Base-by-base conservation (phyloP, 2,113 vertebrate genomes). In the Pedetes capensis region DNA sequence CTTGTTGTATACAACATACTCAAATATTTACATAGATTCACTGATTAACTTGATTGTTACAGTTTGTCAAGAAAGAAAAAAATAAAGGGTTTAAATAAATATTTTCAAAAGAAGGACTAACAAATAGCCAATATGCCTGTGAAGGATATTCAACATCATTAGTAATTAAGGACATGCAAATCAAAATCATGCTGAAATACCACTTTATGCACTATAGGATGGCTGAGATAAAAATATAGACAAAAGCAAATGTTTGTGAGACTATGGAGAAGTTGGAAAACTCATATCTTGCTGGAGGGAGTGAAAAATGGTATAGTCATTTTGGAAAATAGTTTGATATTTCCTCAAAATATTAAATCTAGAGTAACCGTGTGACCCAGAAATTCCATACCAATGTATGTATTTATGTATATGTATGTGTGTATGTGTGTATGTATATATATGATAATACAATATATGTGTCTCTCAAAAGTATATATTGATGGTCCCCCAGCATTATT, bases 71-170 rank as follows among this genome's bases (percentile, higher is more conserved):
- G 47, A 59, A 42, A 42, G 34, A 66, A 86, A 37, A 3, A 17
- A 6, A 7, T 61, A 75, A 27, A 59, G 42, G 0, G 29, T 39
- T 76, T 53, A 44, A 75, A 55, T 32, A 86, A 34, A 25, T 16
- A 64, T 87, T 93, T 20, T 92, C 22, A 27, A 49, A 93, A 63
- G 69, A 86, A 59, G 34, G 11, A 71, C 25, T 51, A n/a, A n/a
- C 34, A 64, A 63, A 22, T 64, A 39, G 17, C 2, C 37, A 29
- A 55, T 42, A 71, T 69, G 32, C 34, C 37, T 37, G 39, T 11
- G 7, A 78, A 92, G 71, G 3, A 55, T 86, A 22, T 72, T 86
- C 13, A 87, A 7, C 14, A 22, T 72, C 10, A 69, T 82, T 78
- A 23, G 25, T 27, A 20, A 6, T n/a, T 74, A 68, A 34, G 2